Evolutionary conservation across 1,140 invertebrate species (phyloP).

Genomic region (Zaprionus lachaisei): DNA sequence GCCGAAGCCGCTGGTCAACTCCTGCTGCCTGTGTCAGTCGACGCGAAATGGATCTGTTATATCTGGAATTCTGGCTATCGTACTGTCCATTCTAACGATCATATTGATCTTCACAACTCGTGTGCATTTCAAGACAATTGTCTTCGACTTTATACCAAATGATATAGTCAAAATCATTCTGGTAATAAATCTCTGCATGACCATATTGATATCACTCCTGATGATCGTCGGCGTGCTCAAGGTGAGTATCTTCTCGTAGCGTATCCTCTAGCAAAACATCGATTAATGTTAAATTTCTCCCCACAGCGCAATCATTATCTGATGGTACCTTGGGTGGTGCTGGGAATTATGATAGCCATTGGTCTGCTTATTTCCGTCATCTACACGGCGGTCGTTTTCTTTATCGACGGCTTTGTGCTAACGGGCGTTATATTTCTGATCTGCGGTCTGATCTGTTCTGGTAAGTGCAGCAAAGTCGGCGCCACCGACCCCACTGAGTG

Average conservation of each 20-base stretch:
- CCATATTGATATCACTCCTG: conserved; percentile 90
- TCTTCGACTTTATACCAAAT: conserved; percentile 81
- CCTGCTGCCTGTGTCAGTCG: conserved; percentile 89
- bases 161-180: conserved; percentile 90
- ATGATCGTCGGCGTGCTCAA: conserved; percentile 90
- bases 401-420: conserved; percentile 86
- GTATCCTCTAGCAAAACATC: background rate
- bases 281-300: conserved; percentile 59
- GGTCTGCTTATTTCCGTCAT: conserved; percentile 90
- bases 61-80: conserved; percentile 88
- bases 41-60: conserved; percentile 89
- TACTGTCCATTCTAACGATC: conserved; percentile 86
- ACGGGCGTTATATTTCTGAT: conserved; percentile 87
- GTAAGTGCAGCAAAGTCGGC: conserved; percentile 84
- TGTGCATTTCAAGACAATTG: conserved; percentile 88
- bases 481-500: background rate
- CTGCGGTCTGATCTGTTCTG: conserved; percentile 87
- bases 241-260: conserved; percentile 85
- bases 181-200: conserved; percentile 92
- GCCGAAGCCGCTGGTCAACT: conserved; percentile 80
- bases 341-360: conserved; percentile 91
- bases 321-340: conserved; percentile 92
- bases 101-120: conserved; percentile 85
- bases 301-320: conserved; percentile 90
- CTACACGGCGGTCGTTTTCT: conserved; percentile 90